phyloP scores from a whole-genome alignment of 2,113 vertebrate species.

The Cynocephalus volans region DNA sequence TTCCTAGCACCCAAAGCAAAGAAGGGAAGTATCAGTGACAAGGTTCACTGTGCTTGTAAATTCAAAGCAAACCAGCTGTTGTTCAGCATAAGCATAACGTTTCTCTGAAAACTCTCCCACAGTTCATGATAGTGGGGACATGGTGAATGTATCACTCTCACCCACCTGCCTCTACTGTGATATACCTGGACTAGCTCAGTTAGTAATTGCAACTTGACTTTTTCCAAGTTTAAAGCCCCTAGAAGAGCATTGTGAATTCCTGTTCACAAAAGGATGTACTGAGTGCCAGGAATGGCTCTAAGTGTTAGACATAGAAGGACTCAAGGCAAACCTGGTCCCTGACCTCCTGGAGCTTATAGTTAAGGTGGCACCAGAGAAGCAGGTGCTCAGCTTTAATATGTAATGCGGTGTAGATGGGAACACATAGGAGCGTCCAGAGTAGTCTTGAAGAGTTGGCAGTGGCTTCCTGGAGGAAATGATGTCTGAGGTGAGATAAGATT shows the following conservation, averaged over 20 bases:
- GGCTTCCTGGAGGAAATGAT: neutral
- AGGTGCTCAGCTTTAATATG: neutral
- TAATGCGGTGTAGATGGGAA: neutral
- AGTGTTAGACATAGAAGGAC: neutral
- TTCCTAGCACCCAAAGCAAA: slow-evolving; percentile 23
- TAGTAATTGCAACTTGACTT: neutral
- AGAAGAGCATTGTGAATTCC: neutral
- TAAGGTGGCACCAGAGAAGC: neutral
- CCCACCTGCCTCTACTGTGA: neutral
- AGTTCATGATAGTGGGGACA: neutral
- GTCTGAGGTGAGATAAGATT: neutral
- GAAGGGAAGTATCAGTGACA: neutral
- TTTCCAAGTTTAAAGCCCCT: neutral
- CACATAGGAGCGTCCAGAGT: neutral
- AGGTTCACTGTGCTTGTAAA: neutral
- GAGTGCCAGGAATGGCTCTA: neutral
- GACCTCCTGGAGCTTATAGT: neutral
- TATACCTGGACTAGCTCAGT: neutral
- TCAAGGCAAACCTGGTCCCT: neutral
- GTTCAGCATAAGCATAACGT: neutral
- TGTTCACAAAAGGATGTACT: neutral
- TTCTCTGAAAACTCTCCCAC: neutral
- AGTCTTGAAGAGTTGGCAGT: neutral
- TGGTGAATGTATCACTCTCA: accelerated
- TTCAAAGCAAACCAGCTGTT: neutral